Evolutionary conservation across 2,888 invertebrate genomes (phyloP).

Genomic region (Anoplius nigerrimus): DNA sequence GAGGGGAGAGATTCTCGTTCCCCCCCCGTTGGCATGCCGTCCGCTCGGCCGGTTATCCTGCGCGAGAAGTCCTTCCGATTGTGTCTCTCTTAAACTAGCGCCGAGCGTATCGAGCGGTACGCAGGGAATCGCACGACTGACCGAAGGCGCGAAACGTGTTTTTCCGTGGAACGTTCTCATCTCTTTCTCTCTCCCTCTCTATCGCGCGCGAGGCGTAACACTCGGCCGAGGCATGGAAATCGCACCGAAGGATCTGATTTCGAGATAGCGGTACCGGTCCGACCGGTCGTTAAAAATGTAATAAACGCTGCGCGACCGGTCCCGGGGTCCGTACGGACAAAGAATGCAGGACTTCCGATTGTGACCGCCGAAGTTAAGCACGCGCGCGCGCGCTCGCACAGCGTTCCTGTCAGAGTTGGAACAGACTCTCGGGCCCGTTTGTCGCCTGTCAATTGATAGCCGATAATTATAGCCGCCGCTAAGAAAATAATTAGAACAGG

Average conservation of each 20-base stretch:
- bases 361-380: too few relatives aligned
- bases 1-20: too few relatives aligned
- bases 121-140: background rate
- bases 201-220: background rate
- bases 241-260: slow-evolving; percentile 3
- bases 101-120: background rate
- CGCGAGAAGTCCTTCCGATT: background rate
- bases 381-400: too few relatives aligned
- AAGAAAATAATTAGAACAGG: background rate
- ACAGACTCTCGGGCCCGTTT: too few relatives aligned
- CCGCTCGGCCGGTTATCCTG: background rate
- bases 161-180: slow-evolving; percentile 11
- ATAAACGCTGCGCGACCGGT: background rate
- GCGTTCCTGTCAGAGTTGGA: too few relatives aligned
- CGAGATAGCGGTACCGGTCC: slow-evolving; percentile 12
- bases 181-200: too few relatives aligned
- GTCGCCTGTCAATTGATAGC: too few relatives aligned
- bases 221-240: slow-evolving; percentile 20
- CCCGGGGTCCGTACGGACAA: too few relatives aligned
- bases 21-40: background rate
- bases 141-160: slow-evolving; percentile 7
- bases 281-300: slow-evolving; percentile 13
- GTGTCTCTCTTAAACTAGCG: background rate
- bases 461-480: too few relatives aligned
- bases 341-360: too few relatives aligned